A percentile compares a stretch with the other conserved stretches of the same genome.
Conservation (phyloP, 2,888 invertebrate species). For the Drosophila birchii region DNA sequence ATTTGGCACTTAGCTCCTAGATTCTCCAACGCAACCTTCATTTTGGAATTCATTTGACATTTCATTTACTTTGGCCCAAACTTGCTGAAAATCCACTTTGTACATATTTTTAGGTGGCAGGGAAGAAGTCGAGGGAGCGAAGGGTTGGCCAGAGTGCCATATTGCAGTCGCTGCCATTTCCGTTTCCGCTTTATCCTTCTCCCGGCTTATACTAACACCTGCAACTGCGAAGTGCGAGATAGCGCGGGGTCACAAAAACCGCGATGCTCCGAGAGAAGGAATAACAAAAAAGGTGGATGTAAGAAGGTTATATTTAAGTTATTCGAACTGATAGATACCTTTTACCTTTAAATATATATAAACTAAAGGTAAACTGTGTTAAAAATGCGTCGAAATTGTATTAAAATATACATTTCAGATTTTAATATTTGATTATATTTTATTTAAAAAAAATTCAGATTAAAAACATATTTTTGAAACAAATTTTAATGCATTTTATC, state of each 20-base stretch:
- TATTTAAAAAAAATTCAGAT: no score
- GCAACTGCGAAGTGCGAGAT: slow-evolving; percentile 45
- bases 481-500: no score
- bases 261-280: slow-evolving; percentile 46
- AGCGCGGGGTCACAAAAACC: slow-evolving; percentile 66
- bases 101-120: slow-evolving; percentile 61
- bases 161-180: slow-evolving; percentile 43
- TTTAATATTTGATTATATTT: no score
- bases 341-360: neutral
- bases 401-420: neutral
- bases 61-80: slow-evolving; percentile 61
- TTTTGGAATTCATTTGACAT: slow-evolving; percentile 68
- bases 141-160: slow-evolving; percentile 53
- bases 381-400: neutral
- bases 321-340: neutral
- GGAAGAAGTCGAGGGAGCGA: neutral
- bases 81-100: slow-evolving; percentile 75
- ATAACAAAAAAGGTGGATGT: slow-evolving; percentile 11
- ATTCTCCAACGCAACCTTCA: slow-evolving; percentile 37
- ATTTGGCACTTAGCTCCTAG: slow-evolving; percentile 61
- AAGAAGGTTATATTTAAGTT: neutral
- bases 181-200: slow-evolving; percentile 29
- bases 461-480: no score
- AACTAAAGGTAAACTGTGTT: neutral
- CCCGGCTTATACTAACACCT: slow-evolving; percentile 46